phyloP scores from a whole-genome alignment of 2,888 invertebrate genomes.

The Drosophila affinis region DNA sequence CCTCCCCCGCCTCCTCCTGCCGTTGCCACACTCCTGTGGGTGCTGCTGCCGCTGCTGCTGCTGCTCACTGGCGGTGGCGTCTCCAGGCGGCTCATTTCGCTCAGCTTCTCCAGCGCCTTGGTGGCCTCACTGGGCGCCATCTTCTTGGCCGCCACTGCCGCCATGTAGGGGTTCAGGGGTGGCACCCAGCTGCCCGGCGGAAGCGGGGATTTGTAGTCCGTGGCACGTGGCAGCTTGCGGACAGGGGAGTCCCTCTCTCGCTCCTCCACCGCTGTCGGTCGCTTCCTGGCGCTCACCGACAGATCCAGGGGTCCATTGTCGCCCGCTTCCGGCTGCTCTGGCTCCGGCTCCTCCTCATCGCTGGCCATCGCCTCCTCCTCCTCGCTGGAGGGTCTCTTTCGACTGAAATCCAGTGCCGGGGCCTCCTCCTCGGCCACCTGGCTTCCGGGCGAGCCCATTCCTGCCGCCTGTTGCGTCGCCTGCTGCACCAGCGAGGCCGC shows the following conservation, averaged over 20 bases:
- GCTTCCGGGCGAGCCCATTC: conserved; percentile 36
- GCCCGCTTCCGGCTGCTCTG: conserved; percentile 42
- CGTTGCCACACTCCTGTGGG: neutral
- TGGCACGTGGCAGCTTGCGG: conserved; percentile 87
- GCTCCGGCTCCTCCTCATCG: conserved; percentile 45
- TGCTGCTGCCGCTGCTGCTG: neutral
- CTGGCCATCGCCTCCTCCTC: conserved; percentile 67
- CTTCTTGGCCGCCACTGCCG: conserved; percentile 90
- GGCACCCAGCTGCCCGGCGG: conserved; percentile 89
- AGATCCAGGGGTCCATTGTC: conserved; percentile 89
- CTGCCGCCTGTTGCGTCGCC: conserved; percentile 78
- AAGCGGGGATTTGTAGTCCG: conserved; percentile 87
- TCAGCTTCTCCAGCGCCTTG: conserved; percentile 95
- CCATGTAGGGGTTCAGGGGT: conserved; percentile 92
- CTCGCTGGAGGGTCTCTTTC: conserved; percentile 85
- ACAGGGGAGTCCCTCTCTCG: conserved; percentile 86
- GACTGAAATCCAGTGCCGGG: conserved; percentile 92
- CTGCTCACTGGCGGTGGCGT: conserved; percentile 83
- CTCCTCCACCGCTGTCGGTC: conserved; percentile 84
- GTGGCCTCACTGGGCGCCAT: conserved; percentile 92
- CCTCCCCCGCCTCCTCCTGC: conserved; percentile 44
- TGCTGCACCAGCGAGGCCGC: conserved; percentile 87
- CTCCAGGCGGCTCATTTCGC: conserved; percentile 92
- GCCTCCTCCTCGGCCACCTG: conserved; percentile 83
- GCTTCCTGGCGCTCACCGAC: conserved; percentile 91